Percentiles rank a stretch among this genome's conserved stretches.
phyloP scores from a whole-genome alignment of 2,888 invertebrate species.

The Apotomis capreana region DNA sequence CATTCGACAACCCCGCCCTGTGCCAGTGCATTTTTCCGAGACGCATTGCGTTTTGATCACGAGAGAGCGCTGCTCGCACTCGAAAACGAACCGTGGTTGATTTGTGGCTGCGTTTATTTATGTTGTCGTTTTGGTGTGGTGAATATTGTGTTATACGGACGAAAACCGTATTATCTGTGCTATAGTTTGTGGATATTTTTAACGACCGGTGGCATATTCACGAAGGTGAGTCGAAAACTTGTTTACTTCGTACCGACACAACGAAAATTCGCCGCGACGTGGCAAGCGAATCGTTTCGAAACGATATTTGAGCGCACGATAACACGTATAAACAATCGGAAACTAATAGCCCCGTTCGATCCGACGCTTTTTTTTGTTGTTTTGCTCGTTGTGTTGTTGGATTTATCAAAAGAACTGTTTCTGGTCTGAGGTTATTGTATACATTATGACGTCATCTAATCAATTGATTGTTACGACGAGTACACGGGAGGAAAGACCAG shows the following conservation, averaged over 20 bases:
- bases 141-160: slow-evolving; percentile 82
- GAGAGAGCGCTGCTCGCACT: slow-evolving; percentile 67
- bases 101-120: slow-evolving; percentile 77
- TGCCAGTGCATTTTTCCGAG: slow-evolving; percentile 79
- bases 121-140: slow-evolving; percentile 83
- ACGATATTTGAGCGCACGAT: slow-evolving; percentile 62
- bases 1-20: slow-evolving; percentile 82
- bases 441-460: slow-evolving; percentile 59
- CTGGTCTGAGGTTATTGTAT: slow-evolving; percentile 34
- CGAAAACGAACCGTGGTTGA: slow-evolving; percentile 62
- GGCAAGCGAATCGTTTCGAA: slow-evolving; percentile 66
- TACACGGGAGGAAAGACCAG: slow-evolving; percentile 15
- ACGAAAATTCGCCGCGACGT: slow-evolving; percentile 70
- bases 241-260: slow-evolving; percentile 52
- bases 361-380: not conserved
- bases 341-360: slow-evolving; percentile 5
- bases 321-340: slow-evolving; percentile 45
- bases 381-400: slow-evolving; percentile 4
- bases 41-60: slow-evolving; percentile 77
- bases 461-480: slow-evolving; percentile 30
- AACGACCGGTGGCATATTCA: slow-evolving; percentile 69
- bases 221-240: slow-evolving; percentile 73
- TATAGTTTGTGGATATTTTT: slow-evolving; percentile 79
- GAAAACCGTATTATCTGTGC: slow-evolving; percentile 82
- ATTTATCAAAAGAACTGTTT: slow-evolving; percentile 13